phyloP scores from a whole-genome alignment of 2,113 vertebrate genomes.

The Azemiops feae region DNA sequence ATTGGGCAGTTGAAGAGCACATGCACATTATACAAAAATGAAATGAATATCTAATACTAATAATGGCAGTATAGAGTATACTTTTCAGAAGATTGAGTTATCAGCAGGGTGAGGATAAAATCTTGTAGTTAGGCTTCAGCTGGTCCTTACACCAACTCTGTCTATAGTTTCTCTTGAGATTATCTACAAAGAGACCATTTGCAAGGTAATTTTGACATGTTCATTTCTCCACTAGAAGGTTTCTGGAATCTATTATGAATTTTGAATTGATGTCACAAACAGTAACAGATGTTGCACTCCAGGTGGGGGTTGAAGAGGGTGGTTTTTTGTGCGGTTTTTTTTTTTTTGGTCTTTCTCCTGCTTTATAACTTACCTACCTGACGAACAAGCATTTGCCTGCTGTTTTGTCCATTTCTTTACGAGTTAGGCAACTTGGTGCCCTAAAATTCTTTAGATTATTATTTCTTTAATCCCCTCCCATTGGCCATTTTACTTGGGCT shows the following conservation, averaged over 20 bases:
- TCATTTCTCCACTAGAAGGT: slow-evolving; percentile 60
- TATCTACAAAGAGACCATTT: slow-evolving; percentile 39
- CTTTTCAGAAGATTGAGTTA: not conserved
- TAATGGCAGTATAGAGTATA: not conserved
- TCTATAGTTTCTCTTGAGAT: slow-evolving; percentile 51
- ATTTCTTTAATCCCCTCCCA: not conserved
- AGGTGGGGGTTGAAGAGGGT: not conserved
- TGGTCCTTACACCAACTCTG: slow-evolving; percentile 20
- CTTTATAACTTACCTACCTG: slow-evolving; percentile 7
- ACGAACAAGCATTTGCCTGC: not conserved
- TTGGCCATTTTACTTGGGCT: not conserved
- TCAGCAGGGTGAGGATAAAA: not conserved
- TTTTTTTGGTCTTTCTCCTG: not conserved
- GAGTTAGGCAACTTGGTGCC: not conserved
- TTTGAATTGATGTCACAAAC: slow-evolving; percentile 58
- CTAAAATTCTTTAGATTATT: not conserved
- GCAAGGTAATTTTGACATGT: slow-evolving; percentile 58
- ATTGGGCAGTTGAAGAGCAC: not conserved
- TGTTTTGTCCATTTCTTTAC: not conserved
- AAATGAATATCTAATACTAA: not conserved
- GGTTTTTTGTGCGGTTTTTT: not conserved
- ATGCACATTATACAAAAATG: not conserved
- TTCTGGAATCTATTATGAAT: slow-evolving; percentile 50
- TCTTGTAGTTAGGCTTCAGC: not conserved
- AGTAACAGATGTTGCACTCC: slow-evolving; percentile 37